Evolutionary conservation across 2,113 vertebrate genomes (phyloP), one percentile per base, ranked within the genome.

Genomic region (Callopanchax toddi): DNA sequence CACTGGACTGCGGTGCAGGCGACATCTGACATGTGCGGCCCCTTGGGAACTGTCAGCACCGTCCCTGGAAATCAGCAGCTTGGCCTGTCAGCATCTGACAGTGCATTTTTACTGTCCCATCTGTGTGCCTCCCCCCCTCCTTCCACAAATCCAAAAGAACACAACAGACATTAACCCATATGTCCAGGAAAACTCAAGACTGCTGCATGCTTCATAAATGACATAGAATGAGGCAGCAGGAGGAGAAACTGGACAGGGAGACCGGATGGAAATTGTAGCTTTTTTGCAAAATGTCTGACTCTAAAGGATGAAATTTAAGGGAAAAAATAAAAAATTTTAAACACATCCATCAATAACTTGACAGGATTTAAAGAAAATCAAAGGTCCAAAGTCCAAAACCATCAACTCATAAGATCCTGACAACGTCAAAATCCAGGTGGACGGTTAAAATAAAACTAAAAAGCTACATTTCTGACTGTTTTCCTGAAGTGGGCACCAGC

Each of bases 11-110:
- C 36, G 39, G 65, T 68, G 81, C 74, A 59, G 76, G 76, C 21
- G 32, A 80, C 79, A 81, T 86, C 79, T 76, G 82, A 89, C 68
- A 71, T 25, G 20, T 29, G 46, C 75, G 34, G 20, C 81, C 80
- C 71, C 62, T 59, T 71, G 79, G 75, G 78, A 83, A 78, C 79
- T 75, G 72, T 46, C 71, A 78, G n/a, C 42, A 61, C 50, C 67
- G 42, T 63, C 74, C 58, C 45, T 62, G 59, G 60, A 73, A 76
- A 53, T 58, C 60, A 69, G 71, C 66, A 56, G 39, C 67, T 57
- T 64, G 46, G 48, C 36, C 40, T 61, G 50, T 59, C 48, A 23
- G 37, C 40, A 45, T 58, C 62, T 87, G 80, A 86, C 68, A 5
- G 20, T 66, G 81, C 79, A 82, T 58, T 77, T 78, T 73, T 53